Evolutionary conservation across 1,140 invertebrate species (phyloP).

Genomic region (Pissodes strobi): DNA sequence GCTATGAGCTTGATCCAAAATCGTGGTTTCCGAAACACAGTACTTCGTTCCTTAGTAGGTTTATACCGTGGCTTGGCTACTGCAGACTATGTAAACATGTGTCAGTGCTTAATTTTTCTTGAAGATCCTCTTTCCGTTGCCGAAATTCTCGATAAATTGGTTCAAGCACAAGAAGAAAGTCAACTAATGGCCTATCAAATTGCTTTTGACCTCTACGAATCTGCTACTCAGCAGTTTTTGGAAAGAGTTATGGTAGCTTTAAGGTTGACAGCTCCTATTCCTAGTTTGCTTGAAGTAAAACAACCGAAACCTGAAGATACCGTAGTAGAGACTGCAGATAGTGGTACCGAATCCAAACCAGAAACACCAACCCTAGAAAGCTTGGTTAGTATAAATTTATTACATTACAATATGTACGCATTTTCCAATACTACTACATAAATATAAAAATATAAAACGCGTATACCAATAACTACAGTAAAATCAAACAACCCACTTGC

Average conservation of each 20-base stretch:
- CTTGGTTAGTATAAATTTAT: slow-evolving; percentile 54
- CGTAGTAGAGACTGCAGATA: slow-evolving; percentile 12
- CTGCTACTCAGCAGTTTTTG: slow-evolving; percentile 97
- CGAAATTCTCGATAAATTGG: slow-evolving; percentile 86
- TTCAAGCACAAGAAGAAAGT: slow-evolving; percentile 74
- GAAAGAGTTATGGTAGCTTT: slow-evolving; percentile 84
- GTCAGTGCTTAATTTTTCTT: slow-evolving; percentile 94
- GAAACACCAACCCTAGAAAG: slow-evolving; percentile 58
- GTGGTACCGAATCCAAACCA: slow-evolving; percentile 49
- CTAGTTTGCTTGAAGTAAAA: slow-evolving; percentile 73
- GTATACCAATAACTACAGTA: too few relatives aligned
- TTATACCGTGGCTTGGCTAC: slow-evolving; percentile 84
- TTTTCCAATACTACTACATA: too few relatives aligned
- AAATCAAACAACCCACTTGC: too few relatives aligned
- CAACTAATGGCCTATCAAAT: slow-evolving; percentile 97
- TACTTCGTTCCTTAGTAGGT: slow-evolving; percentile 85
- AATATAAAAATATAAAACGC: too few relatives aligned
- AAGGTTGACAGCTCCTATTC: slow-evolving; percentile 80
- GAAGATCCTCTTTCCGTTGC: slow-evolving; percentile 92
- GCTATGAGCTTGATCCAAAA: slow-evolving; percentile 95
- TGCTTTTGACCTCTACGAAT: slow-evolving; percentile 98
- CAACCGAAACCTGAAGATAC: slow-evolving; percentile 62
- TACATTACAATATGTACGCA: neutral
- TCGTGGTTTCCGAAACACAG: slow-evolving; percentile 86
- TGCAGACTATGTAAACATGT: slow-evolving; percentile 96